Conservation (phyloP, 1,140 invertebrate species). For the Drosophila biarmipes region DNA sequence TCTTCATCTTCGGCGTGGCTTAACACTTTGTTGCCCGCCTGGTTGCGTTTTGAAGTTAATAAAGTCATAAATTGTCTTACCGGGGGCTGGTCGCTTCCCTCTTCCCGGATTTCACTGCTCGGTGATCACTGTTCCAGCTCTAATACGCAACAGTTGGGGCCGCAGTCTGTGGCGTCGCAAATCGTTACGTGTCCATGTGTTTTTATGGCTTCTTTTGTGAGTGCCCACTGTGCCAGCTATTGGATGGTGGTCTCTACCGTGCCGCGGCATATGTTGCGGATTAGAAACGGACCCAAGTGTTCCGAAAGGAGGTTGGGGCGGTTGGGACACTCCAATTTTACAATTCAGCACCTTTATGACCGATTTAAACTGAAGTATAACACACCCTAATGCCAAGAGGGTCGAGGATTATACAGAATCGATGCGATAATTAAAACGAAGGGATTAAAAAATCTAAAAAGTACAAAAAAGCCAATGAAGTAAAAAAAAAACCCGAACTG, state of each 20-base stretch:
- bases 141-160: slow-evolving; percentile 68
- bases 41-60: slow-evolving; percentile 79
- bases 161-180: slow-evolving; percentile 58
- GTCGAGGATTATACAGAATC: neutral
- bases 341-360: slow-evolving; percentile 41
- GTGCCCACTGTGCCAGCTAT: slow-evolving; percentile 36
- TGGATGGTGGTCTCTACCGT: slow-evolving; percentile 7
- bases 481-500: neutral
- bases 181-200: slow-evolving; percentile 70
- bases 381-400: neutral
- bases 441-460: neutral
- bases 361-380: slow-evolving; percentile 4
- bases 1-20: slow-evolving; percentile 39
- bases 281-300: slow-evolving; percentile 64
- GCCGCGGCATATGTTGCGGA: slow-evolving; percentile 64
- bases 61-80: slow-evolving; percentile 82
- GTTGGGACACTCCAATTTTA: neutral
- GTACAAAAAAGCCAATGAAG: too few species aligned
- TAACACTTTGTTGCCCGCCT: slow-evolving; percentile 76
- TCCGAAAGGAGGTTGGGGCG: neutral
- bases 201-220: slow-evolving; percentile 73
- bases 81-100: slow-evolving; percentile 52
- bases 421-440: neutral
- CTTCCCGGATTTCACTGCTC: slow-evolving; percentile 52
- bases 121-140: slow-evolving; percentile 46